These are phyloP conservation scores for Hemiprocne comata DNA, from an alignment of 2,113 vertebrate genomes.

Conservation along the genomic window DNA sequence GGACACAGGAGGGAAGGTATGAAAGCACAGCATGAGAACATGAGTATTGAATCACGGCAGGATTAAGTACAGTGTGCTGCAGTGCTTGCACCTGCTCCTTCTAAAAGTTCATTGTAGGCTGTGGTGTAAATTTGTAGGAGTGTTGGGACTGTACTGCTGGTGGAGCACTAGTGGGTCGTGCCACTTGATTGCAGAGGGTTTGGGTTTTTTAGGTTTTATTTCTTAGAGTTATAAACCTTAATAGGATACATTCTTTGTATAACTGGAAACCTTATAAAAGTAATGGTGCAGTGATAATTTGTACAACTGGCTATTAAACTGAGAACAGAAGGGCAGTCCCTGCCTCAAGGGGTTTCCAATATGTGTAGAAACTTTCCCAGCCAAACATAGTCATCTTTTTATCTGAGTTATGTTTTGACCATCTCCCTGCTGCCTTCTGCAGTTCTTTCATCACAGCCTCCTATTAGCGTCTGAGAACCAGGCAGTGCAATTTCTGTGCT, in stretches of 20 bases:
- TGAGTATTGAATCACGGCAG: neutral
- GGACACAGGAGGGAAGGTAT: neutral
- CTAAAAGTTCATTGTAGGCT: neutral
- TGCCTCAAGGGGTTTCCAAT: constrained; percentile 16
- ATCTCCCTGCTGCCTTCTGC: neutral
- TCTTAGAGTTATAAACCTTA: constrained; percentile 11
- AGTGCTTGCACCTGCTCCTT: neutral
- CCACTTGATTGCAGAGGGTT: neutral
- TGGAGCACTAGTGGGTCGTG: neutral
- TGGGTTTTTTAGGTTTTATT: constrained; percentile 7
- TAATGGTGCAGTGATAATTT: constrained; percentile 17
- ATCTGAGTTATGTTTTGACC: constrained; percentile 20
- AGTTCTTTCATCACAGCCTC: neutral
- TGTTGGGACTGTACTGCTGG: accelerated
- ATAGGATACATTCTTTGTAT: constrained; percentile 1
- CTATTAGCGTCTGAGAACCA: neutral
- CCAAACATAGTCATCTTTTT: constrained; percentile 23
- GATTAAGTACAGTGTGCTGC: neutral
- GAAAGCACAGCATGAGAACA: neutral
- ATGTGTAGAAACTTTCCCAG: constrained; percentile 33
- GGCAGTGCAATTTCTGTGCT: neutral
- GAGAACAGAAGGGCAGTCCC: constrained; percentile 17
- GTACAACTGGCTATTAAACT: neutral
- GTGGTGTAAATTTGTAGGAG: neutral
- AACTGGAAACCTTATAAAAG: constrained; percentile 15